Evolutionary conservation across 2,113 vertebrate species (phyloP).

Genomic region (Periophthalmodon schlosseri): DNA sequence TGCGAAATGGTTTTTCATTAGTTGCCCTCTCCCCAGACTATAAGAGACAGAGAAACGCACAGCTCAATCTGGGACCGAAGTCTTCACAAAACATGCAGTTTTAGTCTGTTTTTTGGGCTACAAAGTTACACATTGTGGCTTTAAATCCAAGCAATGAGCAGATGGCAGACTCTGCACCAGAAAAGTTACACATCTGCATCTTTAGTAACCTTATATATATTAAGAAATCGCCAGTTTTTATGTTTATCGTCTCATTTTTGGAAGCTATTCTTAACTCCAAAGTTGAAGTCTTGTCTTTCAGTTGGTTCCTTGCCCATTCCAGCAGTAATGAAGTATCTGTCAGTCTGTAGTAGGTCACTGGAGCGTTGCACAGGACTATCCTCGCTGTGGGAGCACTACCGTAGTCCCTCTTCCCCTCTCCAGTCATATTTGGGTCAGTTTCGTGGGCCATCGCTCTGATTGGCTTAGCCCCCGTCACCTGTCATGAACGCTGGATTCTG

Average conservation of each 20-base stretch:
- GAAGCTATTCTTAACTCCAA: too few relatives aligned
- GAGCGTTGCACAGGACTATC: conserved; percentile 17
- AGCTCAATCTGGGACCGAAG: conserved; percentile 5
- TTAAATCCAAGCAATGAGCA: too few relatives aligned
- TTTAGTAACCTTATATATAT: too few relatives aligned
- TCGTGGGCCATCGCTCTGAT: conserved; percentile 32
- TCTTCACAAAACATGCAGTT: not conserved
- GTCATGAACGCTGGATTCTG: conserved; percentile 3
- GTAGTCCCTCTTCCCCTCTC: conserved; percentile 15
- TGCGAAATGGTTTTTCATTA: conserved; percentile 37
- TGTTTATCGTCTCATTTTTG: too few relatives aligned
- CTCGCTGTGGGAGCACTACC: conserved; percentile 24
- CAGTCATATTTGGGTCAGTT: conserved; percentile 41
- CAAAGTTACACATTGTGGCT: too few relatives aligned
- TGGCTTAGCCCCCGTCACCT: conserved; percentile 27
- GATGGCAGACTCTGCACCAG: too few relatives aligned
- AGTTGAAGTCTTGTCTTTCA: not conserved
- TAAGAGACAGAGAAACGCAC: conserved; percentile 7
- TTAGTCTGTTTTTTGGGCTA: too few relatives aligned
- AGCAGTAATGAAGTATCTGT: conserved; percentile 12
- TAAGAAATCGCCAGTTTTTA: too few relatives aligned
- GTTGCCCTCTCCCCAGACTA: conserved; percentile 22
- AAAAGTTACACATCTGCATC: too few relatives aligned
- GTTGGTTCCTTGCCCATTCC: not conserved
- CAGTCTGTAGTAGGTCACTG: conserved; percentile 45